Evolutionary conservation across 2,113 vertebrate genomes (phyloP), one percentile per base, ranked within the genome.

Genomic region (Thinocorus orbignyianus): DNA sequence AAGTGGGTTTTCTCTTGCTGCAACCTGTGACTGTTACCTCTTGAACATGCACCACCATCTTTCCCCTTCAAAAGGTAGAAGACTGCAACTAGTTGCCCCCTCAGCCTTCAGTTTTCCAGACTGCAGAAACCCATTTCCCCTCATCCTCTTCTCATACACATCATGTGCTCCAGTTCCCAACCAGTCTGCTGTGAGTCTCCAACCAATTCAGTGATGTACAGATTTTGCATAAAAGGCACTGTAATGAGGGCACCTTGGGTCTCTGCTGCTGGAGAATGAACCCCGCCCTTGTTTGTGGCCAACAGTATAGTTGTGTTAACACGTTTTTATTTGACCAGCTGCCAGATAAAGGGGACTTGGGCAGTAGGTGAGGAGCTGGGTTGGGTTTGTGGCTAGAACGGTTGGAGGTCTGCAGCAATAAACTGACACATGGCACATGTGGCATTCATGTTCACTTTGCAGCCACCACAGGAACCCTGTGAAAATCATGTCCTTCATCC

Each of bases 321-420:
- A 8, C 22, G 3, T 16, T 60, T 55, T 26, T 33, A 23, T 74
- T 71, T 31, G 8, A 24, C 28, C 16, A 54, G 0, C 6, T 57
- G 8, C 0, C 2, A 39, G 17, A 4, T 13, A 35, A 68, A 71
- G 23, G 24, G 17, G 33, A 33, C 20, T 3, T 22, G 18, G 13
- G 26, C 13, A 33, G 35, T 13, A 86, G 17, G 13, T n/a, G 48
- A 76, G 78, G 42, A 5, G 9, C 11, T 86, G n/a, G 28, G 20
- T 9, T 69, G 55, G 44, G 25, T 46, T 92, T 66, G 24, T 51
- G 28, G 4, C 35, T 92, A 41, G 31, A 77, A 44, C 0, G 1
- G 33, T 51, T 1, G 1, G 77, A 69, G 39, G n/a, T 77, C 73
- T 82, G 35, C 1, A 5, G 54, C 1, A 1, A 5, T 46, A 11